phyloP scores from a whole-genome alignment of 2,888 invertebrate species.

The Leucoma salicis region DNA sequence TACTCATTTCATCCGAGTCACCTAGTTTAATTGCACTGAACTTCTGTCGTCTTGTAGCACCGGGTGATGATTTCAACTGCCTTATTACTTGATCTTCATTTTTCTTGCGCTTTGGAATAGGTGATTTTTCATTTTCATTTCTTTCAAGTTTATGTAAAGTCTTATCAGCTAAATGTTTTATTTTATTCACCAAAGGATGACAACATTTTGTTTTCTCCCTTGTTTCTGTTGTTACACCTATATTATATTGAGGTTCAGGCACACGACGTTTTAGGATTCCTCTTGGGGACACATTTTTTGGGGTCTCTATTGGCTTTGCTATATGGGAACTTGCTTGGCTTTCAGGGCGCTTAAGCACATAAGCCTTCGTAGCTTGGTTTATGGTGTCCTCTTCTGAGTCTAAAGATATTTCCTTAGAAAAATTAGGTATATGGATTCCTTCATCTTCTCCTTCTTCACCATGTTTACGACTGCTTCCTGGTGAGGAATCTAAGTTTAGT shows the following conservation, averaged over 20 bases:
- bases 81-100: conserved; percentile 84
- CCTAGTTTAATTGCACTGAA: conserved; percentile 76
- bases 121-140: conserved; percentile 67
- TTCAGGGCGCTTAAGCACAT: conserved; percentile 57
- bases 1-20: conserved; percentile 77
- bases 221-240: conserved; percentile 65
- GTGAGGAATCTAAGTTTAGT: conserved; percentile 73
- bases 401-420: conserved; percentile 72
- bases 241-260: conserved; percentile 63
- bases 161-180: conserved; percentile 84
- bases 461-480: conserved; percentile 74
- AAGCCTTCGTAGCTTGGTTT: conserved; percentile 43
- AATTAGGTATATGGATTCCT: conserved; percentile 73
- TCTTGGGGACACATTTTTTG: conserved; percentile 74
- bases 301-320: conserved; percentile 54
- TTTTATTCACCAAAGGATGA: conserved; percentile 84
- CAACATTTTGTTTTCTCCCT: conserved; percentile 80
- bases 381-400: conserved; percentile 73
- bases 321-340: conserved; percentile 52
- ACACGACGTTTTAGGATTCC: conserved; percentile 79
- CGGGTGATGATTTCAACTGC: conserved; percentile 83
- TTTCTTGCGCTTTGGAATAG: conserved; percentile 67
- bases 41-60: conserved; percentile 79
- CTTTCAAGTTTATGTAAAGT: conserved; percentile 79
- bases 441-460: conserved; percentile 73